Conservation (phyloP, 2,888 invertebrate species). For the Nephrotoma flavescens region DNA sequence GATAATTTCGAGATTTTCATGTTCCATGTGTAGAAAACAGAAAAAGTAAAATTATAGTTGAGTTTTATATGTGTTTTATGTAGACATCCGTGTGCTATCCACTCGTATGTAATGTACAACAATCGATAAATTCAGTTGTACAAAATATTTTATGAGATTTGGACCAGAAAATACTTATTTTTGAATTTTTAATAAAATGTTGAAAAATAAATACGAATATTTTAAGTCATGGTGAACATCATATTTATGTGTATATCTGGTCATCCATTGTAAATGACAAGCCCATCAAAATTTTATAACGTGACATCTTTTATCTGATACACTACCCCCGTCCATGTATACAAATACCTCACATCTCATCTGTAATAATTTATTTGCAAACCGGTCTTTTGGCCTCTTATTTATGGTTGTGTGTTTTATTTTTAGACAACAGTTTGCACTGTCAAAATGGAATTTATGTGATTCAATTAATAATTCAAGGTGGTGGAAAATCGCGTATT, state of each 20-base stretch:
- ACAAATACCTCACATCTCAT: too few relatives aligned
- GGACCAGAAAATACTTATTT: not conserved
- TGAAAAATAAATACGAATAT: not conserved
- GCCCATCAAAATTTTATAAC: not conserved
- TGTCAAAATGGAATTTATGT: not conserved
- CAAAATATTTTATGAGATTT: not conserved
- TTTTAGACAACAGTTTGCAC: not conserved
- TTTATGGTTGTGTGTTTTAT: not conserved
- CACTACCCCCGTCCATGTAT: too few relatives aligned
- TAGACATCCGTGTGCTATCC: not conserved
- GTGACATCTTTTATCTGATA: not conserved
- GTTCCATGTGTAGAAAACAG: not conserved
- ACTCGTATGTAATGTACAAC: not conserved
- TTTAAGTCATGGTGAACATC: not conserved
- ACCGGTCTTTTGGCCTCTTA: not conserved
- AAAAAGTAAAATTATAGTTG: not conserved
- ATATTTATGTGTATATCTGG: not conserved
- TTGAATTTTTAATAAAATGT: not conserved
- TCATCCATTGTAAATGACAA: not conserved
- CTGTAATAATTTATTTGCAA: too few relatives aligned
- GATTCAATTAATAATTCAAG: not conserved
- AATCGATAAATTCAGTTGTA: not conserved
- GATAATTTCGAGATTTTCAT: not conserved
- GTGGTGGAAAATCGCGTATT: not conserved
- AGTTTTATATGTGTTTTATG: not conserved